Conservation (phyloP, 2,113 vertebrate species). For the Pseudorhombus dupliciocellatus region DNA sequence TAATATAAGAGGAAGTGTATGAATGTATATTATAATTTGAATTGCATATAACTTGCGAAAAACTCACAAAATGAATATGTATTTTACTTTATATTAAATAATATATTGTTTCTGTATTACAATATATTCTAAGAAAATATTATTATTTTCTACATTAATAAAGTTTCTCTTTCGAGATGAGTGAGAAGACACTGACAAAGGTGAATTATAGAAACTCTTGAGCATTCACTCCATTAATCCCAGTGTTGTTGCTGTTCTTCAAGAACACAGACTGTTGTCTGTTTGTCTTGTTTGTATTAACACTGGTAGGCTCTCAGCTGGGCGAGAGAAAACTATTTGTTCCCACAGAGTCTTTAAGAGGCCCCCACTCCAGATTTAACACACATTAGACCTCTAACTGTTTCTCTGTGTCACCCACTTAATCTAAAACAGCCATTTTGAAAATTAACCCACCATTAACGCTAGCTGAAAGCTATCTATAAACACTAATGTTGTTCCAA, state of each 20-base stretch:
- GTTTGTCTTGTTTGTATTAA: slow-evolving; percentile 46
- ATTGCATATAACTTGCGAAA: too few species aligned
- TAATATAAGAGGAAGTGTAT: background rate
- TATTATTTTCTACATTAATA: too few species aligned
- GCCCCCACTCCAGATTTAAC: slow-evolving; percentile 44
- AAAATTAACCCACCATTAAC: slow-evolving; percentile 65
- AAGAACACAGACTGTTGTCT: slow-evolving; percentile 34
- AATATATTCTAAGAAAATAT: too few species aligned
- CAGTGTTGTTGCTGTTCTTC: slow-evolving; percentile 29
- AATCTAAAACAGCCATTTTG: slow-evolving; percentile 63
- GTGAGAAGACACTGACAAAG: slow-evolving; percentile 14
- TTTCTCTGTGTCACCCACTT: slow-evolving; percentile 47
- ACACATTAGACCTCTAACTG: slow-evolving; percentile 51
- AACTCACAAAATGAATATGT: too few species aligned
- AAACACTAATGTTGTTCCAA: slow-evolving; percentile 56
- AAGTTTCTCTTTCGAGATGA: background rate
- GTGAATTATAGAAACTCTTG: slow-evolving; percentile 1
- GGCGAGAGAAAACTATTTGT: slow-evolving; percentile 50
- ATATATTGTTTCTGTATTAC: too few species aligned
- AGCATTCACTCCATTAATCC: slow-evolving; percentile 11
- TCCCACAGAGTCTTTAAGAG: slow-evolving; percentile 49
- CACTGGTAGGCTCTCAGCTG: slow-evolving; percentile 31
- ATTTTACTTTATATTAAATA: too few species aligned
- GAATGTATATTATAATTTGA: background rate
- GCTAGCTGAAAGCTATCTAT: slow-evolving; percentile 47